These are phyloP conservation scores for Ovis canadensis DNA, from an alignment of 2,113 vertebrate species.

Conservation along the genomic window DNA sequence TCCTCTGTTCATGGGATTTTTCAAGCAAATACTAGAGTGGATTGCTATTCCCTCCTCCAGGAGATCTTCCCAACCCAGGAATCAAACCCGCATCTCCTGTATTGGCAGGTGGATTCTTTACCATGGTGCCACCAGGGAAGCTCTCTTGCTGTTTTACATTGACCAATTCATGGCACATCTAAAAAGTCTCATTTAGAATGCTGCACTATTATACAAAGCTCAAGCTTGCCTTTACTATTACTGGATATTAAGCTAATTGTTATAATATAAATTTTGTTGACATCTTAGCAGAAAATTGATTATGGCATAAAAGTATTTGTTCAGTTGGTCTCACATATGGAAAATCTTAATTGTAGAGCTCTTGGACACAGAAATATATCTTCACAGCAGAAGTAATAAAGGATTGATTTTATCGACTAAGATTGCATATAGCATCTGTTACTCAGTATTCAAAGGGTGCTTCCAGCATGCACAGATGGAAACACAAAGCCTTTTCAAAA, in stretches of 20 bases:
- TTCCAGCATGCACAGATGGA: conserved; percentile 61
- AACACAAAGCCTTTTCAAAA: conserved; percentile 31
- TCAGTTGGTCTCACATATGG: conserved; percentile 45
- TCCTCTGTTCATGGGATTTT: neutral
- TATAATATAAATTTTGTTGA: conserved; percentile 18
- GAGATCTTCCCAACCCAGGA: neutral
- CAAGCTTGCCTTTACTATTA: neutral
- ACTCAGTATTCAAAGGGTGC: conserved; percentile 41
- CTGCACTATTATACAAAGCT: neutral
- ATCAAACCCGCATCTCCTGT: neutral
- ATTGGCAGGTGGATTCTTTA: neutral
- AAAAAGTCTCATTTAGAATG: neutral
- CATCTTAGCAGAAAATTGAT: conserved; percentile 19
- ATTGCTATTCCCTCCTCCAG: neutral
- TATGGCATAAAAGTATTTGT: conserved; percentile 29
- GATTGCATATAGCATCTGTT: conserved; percentile 52
- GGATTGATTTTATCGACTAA: conserved; percentile 8
- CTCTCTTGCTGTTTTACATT: neutral
- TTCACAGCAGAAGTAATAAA: conserved; percentile 30
- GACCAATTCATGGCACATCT: neutral
- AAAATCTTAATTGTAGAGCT: conserved; percentile 31
- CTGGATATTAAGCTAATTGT: neutral
- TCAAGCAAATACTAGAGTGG: neutral
- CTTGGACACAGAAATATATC: neutral
- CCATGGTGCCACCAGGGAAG: neutral